These are phyloP conservation scores for Microplitis deprimator DNA, from an alignment of 2,888 invertebrate species.

Conservation along the genomic window DNA sequence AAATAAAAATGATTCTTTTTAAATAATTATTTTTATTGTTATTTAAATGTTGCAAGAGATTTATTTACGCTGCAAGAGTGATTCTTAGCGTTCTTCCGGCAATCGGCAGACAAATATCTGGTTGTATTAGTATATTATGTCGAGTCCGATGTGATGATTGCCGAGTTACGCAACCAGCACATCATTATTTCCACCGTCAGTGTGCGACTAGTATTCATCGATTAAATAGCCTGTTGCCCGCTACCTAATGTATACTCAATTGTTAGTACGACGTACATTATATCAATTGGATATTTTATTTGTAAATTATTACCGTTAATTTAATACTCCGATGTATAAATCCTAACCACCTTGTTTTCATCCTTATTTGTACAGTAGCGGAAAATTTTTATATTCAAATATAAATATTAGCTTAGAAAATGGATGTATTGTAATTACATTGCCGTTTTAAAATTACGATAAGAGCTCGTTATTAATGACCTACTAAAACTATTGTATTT, in stretches of 20 bases:
- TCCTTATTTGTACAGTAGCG: too few species aligned
- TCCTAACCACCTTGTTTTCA: not conserved
- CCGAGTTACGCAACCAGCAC: constrained; percentile 25
- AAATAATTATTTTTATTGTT: not conserved
- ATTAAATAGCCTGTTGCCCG: constrained; percentile 26
- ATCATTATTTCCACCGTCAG: constrained; percentile 24
- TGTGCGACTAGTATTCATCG: constrained; percentile 20
- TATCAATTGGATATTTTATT: not conserved
- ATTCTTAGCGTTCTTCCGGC: constrained; percentile 7
- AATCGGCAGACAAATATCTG: too few species aligned
- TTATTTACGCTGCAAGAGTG: constrained; percentile 24
- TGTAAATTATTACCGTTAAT: constrained; percentile 4
- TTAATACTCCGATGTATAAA: not conserved
- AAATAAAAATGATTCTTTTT: not conserved
- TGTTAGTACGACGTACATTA: not conserved
- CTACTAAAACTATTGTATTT: not conserved
- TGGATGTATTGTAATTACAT: not conserved
- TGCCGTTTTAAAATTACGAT: not conserved
- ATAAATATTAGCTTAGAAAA: too few species aligned
- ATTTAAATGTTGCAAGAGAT: not conserved
- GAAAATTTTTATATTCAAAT: too few species aligned
- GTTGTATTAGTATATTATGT: not conserved
- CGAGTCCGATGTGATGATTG: constrained; percentile 18
- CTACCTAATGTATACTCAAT: constrained; percentile 1
- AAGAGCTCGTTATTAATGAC: not conserved